Evolutionary conservation across 2,113 vertebrate species (phyloP).

Genomic region (Kobus ellipsiprymnus): DNA sequence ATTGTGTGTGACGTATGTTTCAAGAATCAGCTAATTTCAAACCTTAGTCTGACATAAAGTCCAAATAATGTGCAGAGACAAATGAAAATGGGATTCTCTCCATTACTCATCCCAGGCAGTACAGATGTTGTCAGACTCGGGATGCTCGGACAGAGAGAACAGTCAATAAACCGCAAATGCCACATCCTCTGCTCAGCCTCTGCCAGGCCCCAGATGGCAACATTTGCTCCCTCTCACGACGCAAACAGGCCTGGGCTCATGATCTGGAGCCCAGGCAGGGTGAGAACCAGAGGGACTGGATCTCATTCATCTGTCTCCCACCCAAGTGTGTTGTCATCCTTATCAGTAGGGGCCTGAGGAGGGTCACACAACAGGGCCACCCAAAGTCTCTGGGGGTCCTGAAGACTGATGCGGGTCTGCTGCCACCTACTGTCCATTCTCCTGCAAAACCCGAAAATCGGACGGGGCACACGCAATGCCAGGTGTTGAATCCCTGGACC

Average conservation of each 20-base stretch:
- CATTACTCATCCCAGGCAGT: neutral
- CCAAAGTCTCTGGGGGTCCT: accelerated
- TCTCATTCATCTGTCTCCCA: neutral
- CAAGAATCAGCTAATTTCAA: neutral
- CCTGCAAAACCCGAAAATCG: neutral
- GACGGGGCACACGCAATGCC: accelerated
- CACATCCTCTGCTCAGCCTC: neutral
- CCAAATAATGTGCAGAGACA: neutral
- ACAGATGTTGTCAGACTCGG: neutral
- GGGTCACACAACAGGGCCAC: accelerated
- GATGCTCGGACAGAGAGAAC: neutral
- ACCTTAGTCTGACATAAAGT: neutral
- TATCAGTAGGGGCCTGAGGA: neutral
- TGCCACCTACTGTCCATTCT: conserved; percentile 64
- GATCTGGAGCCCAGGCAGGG: neutral
- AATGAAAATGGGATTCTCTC: neutral
- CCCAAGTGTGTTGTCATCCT: accelerated
- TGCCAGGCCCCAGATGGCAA: neutral
- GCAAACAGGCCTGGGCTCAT: neutral
- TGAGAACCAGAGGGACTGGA: neutral
- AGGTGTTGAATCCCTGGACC: neutral
- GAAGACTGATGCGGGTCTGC: conserved; percentile 19
- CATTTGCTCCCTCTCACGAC: neutral
- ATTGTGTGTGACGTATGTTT: neutral
- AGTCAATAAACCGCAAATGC: neutral